Percentiles rank a stretch among this genome's conserved stretches.
These are phyloP conservation scores for Neotoxoptera formosana DNA, from an alignment of 1,140 invertebrate species.

Conservation along the genomic window DNA sequence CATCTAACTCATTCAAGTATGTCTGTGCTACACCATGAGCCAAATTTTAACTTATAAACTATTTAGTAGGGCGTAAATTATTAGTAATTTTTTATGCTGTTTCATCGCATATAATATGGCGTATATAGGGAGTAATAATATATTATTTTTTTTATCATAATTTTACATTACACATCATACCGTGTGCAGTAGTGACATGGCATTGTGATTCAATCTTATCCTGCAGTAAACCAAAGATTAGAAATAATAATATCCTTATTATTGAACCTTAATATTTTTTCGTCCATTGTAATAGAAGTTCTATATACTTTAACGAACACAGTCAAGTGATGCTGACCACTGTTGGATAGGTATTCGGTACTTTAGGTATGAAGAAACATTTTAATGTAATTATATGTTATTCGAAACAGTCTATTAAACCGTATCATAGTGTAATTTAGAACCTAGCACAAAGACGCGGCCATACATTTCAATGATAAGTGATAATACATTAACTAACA, in stretches of 20 bases:
- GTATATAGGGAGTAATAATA: neutral
- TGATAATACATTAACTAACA: constrained; percentile 1
- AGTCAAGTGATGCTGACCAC: neutral
- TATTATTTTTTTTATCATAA: neutral
- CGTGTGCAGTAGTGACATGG: neutral
- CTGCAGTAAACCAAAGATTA: neutral
- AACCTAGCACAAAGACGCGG: neutral
- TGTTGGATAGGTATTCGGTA: neutral
- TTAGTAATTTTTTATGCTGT: neutral
- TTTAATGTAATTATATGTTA: constrained; percentile 9
- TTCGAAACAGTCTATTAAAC: neutral
- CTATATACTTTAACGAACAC: neutral
- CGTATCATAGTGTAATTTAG: constrained; percentile 8
- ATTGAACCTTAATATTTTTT: neutral
- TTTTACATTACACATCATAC: neutral
- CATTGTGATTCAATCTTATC: neutral
- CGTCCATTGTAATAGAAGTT: neutral
- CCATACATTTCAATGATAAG: neutral
- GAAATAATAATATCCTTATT: neutral
- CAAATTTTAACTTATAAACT: neutral
- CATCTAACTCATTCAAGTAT: neutral
- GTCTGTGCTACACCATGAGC: neutral
- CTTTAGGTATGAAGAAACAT: neutral
- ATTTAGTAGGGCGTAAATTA: neutral
- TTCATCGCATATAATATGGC: neutral